Base-by-base conservation (phyloP, 2,888 invertebrate species). In the Machimus rusticus region DNA sequence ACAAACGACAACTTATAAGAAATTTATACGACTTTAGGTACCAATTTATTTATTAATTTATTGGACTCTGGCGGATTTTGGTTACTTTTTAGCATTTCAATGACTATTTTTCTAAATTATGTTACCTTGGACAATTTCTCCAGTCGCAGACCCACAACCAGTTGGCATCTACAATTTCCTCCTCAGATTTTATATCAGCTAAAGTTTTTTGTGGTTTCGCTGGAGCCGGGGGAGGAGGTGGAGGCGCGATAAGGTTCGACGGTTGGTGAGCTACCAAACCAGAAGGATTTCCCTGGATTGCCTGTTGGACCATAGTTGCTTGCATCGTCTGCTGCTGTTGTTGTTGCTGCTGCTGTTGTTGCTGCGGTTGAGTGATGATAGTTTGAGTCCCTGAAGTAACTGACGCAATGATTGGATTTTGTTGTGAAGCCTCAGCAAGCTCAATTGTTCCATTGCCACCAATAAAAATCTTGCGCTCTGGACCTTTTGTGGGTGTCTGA, bases 111-210 rank as follows among this genome's bases (percentile, higher is more conserved):
- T 34, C 6, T 34, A 34, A 31, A 19, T 23, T 46, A 43, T n/a
- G 94, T 93, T 91, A 95, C 94, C 94, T 94, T 86, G 94, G 95
- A 92, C 99, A 99, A 31, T 97, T 97, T 87, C 96, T 95, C 99
- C 99, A 99, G 92, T 99, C 99, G 92, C 99, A 99, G 86, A 98
- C 94, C 93, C 94, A 96, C 0, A 95, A 94, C 89, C 93, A 93
- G 88, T 91, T 92, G 0, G 90, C 90, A 87, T 93, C 93, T 0
- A 91, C 89, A 9, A 90, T 89, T 46, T 91, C 90, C 14, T 90
- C 90, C 23, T 90, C 90, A 74, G 88, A 74, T 34, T 87, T 4
- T 19, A 78, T 82, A 87, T 87, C 34, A 74, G 89, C 46, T 85
- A 31, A 79, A 84, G 86, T 55, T 37, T 87, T 88, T 76, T 88